Base-by-base conservation (phyloP, 2,888 invertebrate genomes). In the Eupeodes latifasciatus region DNA sequence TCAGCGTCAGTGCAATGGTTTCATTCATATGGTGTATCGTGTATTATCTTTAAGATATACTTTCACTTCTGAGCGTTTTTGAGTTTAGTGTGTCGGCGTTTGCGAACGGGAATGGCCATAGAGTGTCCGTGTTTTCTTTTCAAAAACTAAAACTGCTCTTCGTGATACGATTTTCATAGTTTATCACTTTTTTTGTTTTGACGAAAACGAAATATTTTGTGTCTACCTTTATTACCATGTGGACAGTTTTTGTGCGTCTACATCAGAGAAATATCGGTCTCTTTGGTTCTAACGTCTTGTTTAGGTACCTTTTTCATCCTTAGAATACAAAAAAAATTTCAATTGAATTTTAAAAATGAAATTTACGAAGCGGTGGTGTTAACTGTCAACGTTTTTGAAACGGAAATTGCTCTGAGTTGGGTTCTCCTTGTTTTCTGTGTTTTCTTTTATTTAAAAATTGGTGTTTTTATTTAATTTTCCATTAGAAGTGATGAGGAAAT, bases 41-140 rank as follows among this genome's bases (percentile, higher is more conserved):
- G 27, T 82, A 44, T 71, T 55, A 82, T 86, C 87, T 87, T 83
- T 87, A 84, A 87, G 87, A 81, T 87, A 81, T 87, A 81, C 83
- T 74, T 87, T 87, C 80, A 72, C 84, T 74, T 80, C 55, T 76
- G 59, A 40, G 40, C 55, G 62, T 72, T 72, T 80, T 77, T 77
- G 61, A 61, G 80, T 84, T 84, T 44, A 87, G 87, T 87, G 57
- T 80, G 55, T 87, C 80, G 87, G 83, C 87, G 76, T 77, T 72
- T 67, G 51, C 72, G 71, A 87, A 74, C 62, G 76, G 59, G 80
- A 71, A 53, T 51, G 67, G 87, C 57, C 40, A 55, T 27, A 57
- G 5, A 55, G 27, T 51, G n/a, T 55, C n/a, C 57, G 71, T 49
- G 47, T 9, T 12, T 47, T 10, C 10, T 49, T 36, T 69, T 27